A percentile compares a stretch with the other conserved stretches of the same genome.
Evolutionary conservation across 2,113 vertebrate species (phyloP).

Genomic region (Microtus pennsylvanicus): DNA sequence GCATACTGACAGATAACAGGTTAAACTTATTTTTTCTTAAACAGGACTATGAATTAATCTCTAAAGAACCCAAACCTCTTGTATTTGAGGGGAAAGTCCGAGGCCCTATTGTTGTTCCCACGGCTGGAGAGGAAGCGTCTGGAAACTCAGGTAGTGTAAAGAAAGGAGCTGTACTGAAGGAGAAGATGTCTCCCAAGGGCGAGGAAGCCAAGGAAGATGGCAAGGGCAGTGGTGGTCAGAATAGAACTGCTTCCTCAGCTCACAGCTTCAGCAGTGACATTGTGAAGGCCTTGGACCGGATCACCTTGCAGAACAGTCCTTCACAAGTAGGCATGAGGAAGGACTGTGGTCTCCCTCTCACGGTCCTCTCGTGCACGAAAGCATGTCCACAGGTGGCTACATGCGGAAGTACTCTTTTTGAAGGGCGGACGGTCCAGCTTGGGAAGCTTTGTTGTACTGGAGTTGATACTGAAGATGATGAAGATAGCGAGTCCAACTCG

Average conservation of each 20-base stretch:
- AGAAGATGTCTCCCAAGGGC: constrained; percentile 72
- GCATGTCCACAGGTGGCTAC: constrained; percentile 83
- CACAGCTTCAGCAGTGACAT: constrained; percentile 89
- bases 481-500: constrained; percentile 88
- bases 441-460: constrained; percentile 90
- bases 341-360: constrained; percentile 78
- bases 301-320: constrained; percentile 85
- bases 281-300: constrained; percentile 89
- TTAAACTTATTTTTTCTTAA: constrained; percentile 57
- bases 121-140: constrained; percentile 86
- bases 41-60: constrained; percentile 92
- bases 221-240: constrained; percentile 80
- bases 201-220: constrained; percentile 86
- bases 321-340: constrained; percentile 79
- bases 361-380: constrained; percentile 79
- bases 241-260: constrained; percentile 68
- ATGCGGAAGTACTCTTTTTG: constrained; percentile 86
- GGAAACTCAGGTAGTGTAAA: constrained; percentile 71
- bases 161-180: constrained; percentile 80
- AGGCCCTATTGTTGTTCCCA: constrained; percentile 93
- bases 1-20: constrained; percentile 39
- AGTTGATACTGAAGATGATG: constrained; percentile 91
- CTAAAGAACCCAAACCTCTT: constrained; percentile 88
- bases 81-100: constrained; percentile 81
- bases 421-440: constrained; percentile 87